phyloP scores from a whole-genome alignment of 2,888 invertebrate genomes.

The Lepeophtheirus nordmannii region DNA sequence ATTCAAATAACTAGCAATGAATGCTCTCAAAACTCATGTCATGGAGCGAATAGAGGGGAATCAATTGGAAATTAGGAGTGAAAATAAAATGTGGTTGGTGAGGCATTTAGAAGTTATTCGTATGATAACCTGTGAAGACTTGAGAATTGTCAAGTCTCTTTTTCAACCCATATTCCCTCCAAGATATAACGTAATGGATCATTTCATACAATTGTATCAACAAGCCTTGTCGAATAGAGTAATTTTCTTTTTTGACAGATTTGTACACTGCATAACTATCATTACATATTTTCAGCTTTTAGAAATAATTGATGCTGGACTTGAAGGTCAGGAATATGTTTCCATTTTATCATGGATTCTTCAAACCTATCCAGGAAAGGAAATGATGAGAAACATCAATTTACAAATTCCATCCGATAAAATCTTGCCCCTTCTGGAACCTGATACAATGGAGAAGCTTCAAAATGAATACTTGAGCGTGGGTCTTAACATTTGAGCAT shows the following conservation, averaged over 20 bases:
- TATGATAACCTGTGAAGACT: slow-evolving; percentile 48
- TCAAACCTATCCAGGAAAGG: slow-evolving; percentile 71
- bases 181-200: slow-evolving; percentile 75
- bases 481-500: neutral
- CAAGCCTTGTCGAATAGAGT: slow-evolving; percentile 45
- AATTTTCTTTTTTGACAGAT: slow-evolving; percentile 29
- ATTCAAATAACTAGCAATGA: neutral
- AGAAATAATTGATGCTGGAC: slow-evolving; percentile 66
- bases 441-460: slow-evolving; percentile 55
- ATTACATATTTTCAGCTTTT: slow-evolving; percentile 43
- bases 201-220: slow-evolving; percentile 87
- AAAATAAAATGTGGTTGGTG: slow-evolving; percentile 90
- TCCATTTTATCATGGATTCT: slow-evolving; percentile 81
- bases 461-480: slow-evolving; percentile 45
- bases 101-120: slow-evolving; percentile 69
- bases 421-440: slow-evolving; percentile 54
- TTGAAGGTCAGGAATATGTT: slow-evolving; percentile 93
- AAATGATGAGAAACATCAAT: slow-evolving; percentile 74
- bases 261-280: neutral
- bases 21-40: slow-evolving; percentile 40
- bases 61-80: slow-evolving; percentile 72
- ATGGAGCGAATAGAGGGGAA: slow-evolving; percentile 80
- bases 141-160: slow-evolving; percentile 72
- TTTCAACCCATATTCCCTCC: slow-evolving; percentile 91
- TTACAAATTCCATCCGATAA: slow-evolving; percentile 51